These are phyloP conservation scores for Bubo bubo DNA, from an alignment of 2,113 vertebrate species.

Conservation along the genomic window DNA sequence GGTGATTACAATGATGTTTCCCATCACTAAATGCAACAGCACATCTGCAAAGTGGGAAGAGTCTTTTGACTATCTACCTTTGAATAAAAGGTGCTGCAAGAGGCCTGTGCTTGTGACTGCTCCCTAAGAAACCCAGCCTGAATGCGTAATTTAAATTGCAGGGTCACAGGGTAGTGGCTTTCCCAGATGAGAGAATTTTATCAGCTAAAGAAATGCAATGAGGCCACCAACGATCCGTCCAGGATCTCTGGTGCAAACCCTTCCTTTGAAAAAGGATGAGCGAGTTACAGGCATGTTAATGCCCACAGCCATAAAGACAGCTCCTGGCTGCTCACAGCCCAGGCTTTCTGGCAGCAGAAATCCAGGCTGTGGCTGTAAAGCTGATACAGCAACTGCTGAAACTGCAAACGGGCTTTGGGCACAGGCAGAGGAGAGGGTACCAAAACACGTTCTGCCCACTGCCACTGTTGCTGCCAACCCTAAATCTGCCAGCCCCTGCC, in stretches of 20 bases:
- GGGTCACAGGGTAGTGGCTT: neutral
- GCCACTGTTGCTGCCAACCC: neutral
- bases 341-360: neutral
- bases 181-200: neutral
- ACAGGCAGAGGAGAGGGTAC: neutral
- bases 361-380: neutral
- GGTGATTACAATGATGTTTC: neutral
- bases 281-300: fast-evolving
- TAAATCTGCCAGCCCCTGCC: neutral
- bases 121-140: neutral
- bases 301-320: neutral
- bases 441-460: fast-evolving
- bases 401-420: neutral
- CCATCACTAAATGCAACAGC: neutral
- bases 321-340: fast-evolving
- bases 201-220: neutral
- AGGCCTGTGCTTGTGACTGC: neutral
- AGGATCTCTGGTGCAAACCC: neutral
- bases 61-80: neutral
- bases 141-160: neutral
- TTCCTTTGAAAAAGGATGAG: neutral
- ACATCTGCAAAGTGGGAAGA: neutral
- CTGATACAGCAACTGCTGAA: neutral
- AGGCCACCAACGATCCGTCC: neutral
- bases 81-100: neutral